phyloP scores from a whole-genome alignment of 64 coral and sea anemone genomes.

The Trachythela sp. region DNA sequence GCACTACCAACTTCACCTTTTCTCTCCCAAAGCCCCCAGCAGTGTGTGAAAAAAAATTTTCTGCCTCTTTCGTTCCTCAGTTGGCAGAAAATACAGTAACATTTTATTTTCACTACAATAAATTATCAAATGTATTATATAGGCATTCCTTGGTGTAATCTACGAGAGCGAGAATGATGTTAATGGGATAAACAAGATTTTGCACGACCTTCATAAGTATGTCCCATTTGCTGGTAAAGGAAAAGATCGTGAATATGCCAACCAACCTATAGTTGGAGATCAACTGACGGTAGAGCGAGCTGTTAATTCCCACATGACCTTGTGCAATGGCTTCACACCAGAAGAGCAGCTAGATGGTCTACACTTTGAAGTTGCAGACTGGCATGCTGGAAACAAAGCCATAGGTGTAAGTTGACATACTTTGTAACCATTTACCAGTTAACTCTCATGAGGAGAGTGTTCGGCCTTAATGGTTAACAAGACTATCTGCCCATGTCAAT shows the following conservation, averaged over 20 bases:
- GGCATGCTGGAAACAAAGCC: not conserved
- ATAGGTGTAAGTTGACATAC: not conserved
- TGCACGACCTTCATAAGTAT: not conserved
- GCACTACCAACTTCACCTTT: not conserved
- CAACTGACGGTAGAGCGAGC: too few species aligned
- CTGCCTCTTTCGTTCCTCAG: too few species aligned
- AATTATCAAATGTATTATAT: too few species aligned
- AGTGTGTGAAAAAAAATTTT: slow-evolving; percentile 24
- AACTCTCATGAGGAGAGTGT: not conserved
- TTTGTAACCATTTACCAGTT: not conserved
- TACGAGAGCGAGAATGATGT: slow-evolving; percentile 26
- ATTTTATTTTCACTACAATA: not conserved
- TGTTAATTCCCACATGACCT: not conserved
- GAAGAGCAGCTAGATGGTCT: slow-evolving; percentile 4
- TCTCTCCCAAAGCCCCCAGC: not conserved
- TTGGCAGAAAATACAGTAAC: too few species aligned
- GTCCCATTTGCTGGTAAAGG: not conserved
- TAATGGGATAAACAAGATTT: slow-evolving; percentile 37
- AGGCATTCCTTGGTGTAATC: not conserved
- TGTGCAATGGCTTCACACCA: not conserved
- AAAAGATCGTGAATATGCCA: not conserved
- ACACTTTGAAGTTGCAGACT: not conserved
- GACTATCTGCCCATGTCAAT: too few species aligned
- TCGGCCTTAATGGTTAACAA: too few species aligned
- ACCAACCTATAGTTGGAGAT: not conserved